Percentiles rank a stretch among this genome's conserved stretches.
Conservation (phyloP, 2,797 vertebrate species). For the Argya squamiceps region DNA sequence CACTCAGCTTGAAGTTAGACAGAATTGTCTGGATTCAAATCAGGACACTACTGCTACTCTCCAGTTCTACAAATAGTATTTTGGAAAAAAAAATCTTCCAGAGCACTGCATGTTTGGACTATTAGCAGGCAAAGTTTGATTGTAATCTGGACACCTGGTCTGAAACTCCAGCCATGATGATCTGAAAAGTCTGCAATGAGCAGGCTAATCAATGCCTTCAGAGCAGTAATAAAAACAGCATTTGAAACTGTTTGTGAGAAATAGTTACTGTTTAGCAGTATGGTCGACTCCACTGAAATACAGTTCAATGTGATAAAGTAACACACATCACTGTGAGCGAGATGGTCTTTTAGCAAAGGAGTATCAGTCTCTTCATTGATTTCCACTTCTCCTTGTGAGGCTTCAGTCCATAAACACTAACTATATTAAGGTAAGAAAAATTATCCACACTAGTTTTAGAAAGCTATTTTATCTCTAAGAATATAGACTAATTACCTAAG, state of each 20-base stretch:
- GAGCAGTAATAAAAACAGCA: neutral
- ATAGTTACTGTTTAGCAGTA: neutral
- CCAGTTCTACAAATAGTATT: neutral
- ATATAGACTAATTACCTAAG: conserved; percentile 81
- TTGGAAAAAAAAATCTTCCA: neutral
- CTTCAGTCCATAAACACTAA: neutral
- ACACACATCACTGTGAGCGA: neutral
- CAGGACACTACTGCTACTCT: neutral
- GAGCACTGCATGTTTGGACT: neutral
- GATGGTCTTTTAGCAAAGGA: neutral
- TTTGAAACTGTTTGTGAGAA: neutral
- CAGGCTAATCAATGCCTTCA: neutral
- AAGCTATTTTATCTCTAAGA: neutral
- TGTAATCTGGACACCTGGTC: neutral
- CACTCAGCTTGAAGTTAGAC: neutral
- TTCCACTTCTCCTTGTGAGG: neutral
- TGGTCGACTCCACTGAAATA: neutral
- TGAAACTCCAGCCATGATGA: neutral
- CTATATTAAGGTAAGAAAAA: neutral
- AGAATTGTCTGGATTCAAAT: neutral
- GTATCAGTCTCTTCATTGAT: neutral
- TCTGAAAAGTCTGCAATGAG: neutral
- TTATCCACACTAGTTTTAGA: neutral
- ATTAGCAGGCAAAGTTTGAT: neutral
- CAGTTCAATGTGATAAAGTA: neutral